phyloP scores from a whole-genome alignment of 2,113 vertebrate species.

The Alouatta palliata region DNA sequence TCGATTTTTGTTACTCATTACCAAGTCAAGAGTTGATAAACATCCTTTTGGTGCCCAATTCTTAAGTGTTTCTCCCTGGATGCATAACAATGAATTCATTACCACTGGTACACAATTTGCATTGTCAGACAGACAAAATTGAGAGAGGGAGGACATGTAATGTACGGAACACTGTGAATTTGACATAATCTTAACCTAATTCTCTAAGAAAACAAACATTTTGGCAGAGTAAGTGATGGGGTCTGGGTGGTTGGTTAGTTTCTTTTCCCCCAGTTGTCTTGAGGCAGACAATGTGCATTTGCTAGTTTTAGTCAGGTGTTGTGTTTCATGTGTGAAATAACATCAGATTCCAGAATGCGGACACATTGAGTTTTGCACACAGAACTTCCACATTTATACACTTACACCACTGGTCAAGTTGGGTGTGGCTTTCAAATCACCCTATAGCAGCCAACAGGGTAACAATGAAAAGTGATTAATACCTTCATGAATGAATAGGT shows the following conservation, averaged over 20 bases:
- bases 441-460: slow-evolving; percentile 83
- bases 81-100: slow-evolving; percentile 90
- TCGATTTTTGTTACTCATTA: slow-evolving; percentile 88
- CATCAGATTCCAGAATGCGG: slow-evolving; percentile 79
- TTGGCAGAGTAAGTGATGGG: slow-evolving; percentile 72
- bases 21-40: slow-evolving; percentile 89
- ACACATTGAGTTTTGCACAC: slow-evolving; percentile 82
- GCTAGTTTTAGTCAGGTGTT: slow-evolving; percentile 76
- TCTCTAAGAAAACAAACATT: slow-evolving; percentile 82
- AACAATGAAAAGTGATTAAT: slow-evolving; percentile 85
- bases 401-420: slow-evolving; percentile 81
- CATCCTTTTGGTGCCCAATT: slow-evolving; percentile 92
- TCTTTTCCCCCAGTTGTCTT: slow-evolving; percentile 74
- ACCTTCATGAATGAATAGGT: slow-evolving; percentile 73
- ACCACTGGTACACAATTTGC: slow-evolving; percentile 91
- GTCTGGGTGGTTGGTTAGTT: slow-evolving; percentile 44
- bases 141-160: slow-evolving; percentile 85
- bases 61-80: slow-evolving; percentile 90
- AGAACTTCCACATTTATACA: slow-evolving; percentile 82
- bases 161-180: slow-evolving; percentile 85
- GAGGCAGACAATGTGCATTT: slow-evolving; percentile 74
- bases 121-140: slow-evolving; percentile 86
- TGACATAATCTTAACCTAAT: slow-evolving; percentile 82
- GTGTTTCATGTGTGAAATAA: slow-evolving; percentile 79
- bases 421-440: slow-evolving; percentile 81